Conservation (phyloP, 2,113 vertebrate genomes). For the Aegithalos caudatus region DNA sequence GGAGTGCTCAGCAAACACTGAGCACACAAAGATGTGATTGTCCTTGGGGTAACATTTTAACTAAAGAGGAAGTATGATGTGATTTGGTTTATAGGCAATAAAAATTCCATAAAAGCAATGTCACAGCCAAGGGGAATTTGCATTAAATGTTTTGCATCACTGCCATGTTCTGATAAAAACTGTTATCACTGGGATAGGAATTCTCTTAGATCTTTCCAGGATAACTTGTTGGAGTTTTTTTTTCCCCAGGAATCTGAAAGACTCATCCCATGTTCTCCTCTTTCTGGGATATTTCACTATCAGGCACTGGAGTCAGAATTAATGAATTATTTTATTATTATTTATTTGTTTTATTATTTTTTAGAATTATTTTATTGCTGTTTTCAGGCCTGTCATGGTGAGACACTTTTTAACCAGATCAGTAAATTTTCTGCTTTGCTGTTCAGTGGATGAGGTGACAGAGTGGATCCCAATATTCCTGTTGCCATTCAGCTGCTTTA, state of each 20-base stretch:
- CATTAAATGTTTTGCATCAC: background rate
- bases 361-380: background rate
- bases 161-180: background rate
- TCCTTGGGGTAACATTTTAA: slow-evolving; percentile 20
- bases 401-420: background rate
- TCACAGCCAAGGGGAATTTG: background rate
- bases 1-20: background rate
- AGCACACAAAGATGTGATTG: background rate
- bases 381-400: background rate
- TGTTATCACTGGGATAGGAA: background rate
- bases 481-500: background rate
- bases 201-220: background rate
- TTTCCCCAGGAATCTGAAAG: background rate
- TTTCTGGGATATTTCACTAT: background rate
- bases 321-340: background rate
- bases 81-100: background rate
- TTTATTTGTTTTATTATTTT: no score
- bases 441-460: background rate
- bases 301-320: background rate
- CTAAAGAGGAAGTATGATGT: background rate
- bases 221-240: background rate
- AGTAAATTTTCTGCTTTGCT: background rate
- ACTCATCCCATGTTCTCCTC: background rate
- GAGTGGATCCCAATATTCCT: background rate
- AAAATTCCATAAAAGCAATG: background rate